These are phyloP conservation scores for Cygnus atratus DNA, from an alignment of 2,113 vertebrate genomes.

Conservation along the genomic window DNA sequence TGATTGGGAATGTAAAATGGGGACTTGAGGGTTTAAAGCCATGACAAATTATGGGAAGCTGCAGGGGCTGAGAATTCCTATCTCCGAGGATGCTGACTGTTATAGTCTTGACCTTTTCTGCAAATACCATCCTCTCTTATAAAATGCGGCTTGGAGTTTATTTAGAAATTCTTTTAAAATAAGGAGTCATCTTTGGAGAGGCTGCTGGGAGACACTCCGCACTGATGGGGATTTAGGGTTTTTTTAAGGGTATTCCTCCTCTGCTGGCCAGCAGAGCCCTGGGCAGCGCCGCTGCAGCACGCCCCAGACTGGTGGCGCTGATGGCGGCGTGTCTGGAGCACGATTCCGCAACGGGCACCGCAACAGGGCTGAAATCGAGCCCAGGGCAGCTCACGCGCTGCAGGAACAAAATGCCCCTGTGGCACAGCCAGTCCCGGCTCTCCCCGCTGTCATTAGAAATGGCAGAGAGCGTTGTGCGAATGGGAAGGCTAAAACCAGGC, in stretches of 20 bases:
- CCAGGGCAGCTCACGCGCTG: not conserved
- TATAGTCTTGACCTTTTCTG: constrained; percentile 54
- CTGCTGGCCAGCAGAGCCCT: not conserved
- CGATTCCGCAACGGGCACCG: not conserved
- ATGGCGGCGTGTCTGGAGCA: not conserved
- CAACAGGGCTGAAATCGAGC: not conserved
- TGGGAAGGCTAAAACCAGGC: not conserved
- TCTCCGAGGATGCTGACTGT: constrained; percentile 56
- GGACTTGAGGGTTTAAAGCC: constrained; percentile 60
- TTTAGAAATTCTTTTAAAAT: constrained; percentile 56
- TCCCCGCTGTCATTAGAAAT: not conserved
- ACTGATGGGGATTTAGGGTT: not conserved
- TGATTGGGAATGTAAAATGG: constrained; percentile 29
- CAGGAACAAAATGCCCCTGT: not conserved
- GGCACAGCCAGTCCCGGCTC: not conserved
- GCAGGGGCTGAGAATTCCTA: constrained; percentile 55
- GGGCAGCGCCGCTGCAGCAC: not conserved
- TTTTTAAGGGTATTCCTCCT: not conserved
- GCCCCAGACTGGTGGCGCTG: accelerated
- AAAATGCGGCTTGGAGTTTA: constrained; percentile 55
- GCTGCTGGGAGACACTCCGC: not conserved
- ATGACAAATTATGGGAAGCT: constrained; percentile 61
- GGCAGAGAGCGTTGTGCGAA: not conserved
- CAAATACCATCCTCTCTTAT: constrained; percentile 61
- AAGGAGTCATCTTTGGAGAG: not conserved